Conservation (phyloP, 1,140 invertebrate species). For the Pygmarrhopalites habei region DNA sequence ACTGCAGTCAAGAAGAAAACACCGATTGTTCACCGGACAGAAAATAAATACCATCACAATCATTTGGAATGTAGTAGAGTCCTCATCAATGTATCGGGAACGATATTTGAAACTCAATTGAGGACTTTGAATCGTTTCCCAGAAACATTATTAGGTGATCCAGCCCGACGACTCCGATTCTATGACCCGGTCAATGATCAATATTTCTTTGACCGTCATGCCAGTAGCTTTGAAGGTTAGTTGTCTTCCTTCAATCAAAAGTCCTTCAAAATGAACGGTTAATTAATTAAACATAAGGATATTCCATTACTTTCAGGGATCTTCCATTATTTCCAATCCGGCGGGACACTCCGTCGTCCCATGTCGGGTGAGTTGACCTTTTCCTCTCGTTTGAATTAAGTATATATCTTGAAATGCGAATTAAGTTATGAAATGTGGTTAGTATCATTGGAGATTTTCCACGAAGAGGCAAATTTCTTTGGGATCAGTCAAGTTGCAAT, state of each 20-base stretch:
- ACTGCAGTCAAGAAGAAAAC: not conserved
- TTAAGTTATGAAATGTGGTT: no score
- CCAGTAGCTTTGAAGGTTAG: constrained; percentile 38
- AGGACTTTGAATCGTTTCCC: constrained; percentile 52
- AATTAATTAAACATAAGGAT: not conserved
- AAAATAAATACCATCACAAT: not conserved
- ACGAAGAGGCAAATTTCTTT: constrained; percentile 48
- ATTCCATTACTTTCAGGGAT: no score
- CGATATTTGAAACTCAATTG: constrained; percentile 52
- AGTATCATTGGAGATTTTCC: constrained; percentile 47
- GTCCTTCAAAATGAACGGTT: not conserved
- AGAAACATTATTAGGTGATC: constrained; percentile 51
- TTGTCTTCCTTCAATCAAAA: no score
- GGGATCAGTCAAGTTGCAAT: constrained; percentile 45
- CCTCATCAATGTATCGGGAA: constrained; percentile 41
- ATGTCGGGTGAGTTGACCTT: no score
- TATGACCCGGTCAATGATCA: constrained; percentile 24
- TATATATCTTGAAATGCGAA: no score
- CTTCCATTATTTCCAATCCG: constrained; percentile 39
- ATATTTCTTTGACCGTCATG: constrained; percentile 34
- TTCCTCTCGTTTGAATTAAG: no score
- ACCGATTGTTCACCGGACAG: not conserved
- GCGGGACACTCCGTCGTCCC: constrained; percentile 48
- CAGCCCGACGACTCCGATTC: constrained; percentile 44
- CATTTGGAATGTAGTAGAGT: constrained; percentile 22